Evolutionary conservation across 2,888 invertebrate species (phyloP), one percentile per base, ranked within the genome.

Genomic region (Rhimphoctona megacephalus): DNA sequence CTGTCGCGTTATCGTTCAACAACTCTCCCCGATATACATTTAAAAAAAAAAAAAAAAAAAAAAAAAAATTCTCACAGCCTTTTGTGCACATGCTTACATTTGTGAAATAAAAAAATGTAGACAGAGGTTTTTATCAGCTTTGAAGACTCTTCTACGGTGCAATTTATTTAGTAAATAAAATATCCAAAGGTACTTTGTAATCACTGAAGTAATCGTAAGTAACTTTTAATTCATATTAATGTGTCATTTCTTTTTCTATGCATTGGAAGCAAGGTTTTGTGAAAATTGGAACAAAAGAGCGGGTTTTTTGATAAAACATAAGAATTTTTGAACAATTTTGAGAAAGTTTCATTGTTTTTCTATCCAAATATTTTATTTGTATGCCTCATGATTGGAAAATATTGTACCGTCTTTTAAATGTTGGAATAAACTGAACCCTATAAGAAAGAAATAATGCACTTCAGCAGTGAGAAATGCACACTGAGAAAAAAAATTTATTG

Each of bases 1-100:
- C 70, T 70, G 66, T 66, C 72, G 80, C 36, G 76, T 77, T 81
- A 85, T 85, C 77, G 54, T 64, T 11, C 43, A 72, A 54, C 79
- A 76, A 33, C 30, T 61, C 61, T 61, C 17, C 52, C n/a, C 4
- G 30, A 52, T 54, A 52, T 61, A 43, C 39, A 39, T n/a, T n/a
- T n/a, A n/a, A n/a, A n/a, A n/a, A n/a, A n/a, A n/a, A 83, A 33
- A 33, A 33, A 2, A 33, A 33, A 33, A 33, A 74, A 80, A 43
- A 81, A 76, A 52, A 11, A 61, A 2, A 17, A 52, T 64, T 64
- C 49, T 36, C 25, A 64, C 25, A 2, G 49, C 67, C n/a, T 30
- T 70, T 69, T 43, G 43, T 70, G 17, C 19, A 17, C 46, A 7
- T 17, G 17, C 49, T 25, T 66, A 14, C 46, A 66, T 30, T 36